phyloP scores from a whole-genome alignment of 2,113 vertebrate genomes.

The Raja brachyura region DNA sequence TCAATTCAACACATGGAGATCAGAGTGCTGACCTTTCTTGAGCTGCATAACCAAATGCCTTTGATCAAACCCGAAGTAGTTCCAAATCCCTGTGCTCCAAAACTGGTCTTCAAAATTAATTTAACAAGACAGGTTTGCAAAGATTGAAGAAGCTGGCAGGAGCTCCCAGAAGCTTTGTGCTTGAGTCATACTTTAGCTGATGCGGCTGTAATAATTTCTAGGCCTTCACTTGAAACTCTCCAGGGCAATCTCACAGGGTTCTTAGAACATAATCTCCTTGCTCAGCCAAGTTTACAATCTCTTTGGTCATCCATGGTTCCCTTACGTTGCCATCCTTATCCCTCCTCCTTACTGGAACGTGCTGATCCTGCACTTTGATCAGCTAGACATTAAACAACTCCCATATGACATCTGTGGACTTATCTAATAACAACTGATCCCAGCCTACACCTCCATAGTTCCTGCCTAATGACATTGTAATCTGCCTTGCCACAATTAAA shows the following conservation, averaged over 20 bases:
- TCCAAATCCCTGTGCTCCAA: neutral
- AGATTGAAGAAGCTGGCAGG: neutral
- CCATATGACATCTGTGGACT: too few relatives aligned
- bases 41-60: neutral
- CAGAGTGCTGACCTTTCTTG: neutral
- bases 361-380: too few relatives aligned
- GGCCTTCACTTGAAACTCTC: neutral
- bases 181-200: neutral
- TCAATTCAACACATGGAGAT: neutral
- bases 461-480: too few relatives aligned
- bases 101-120: neutral
- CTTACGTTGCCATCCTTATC: too few relatives aligned
- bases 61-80: slow-evolving; percentile 27
- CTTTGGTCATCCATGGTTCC: too few relatives aligned
- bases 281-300: too few relatives aligned
- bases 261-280: too few relatives aligned
- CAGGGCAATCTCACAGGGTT: neutral
- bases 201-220: neutral
- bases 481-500: too few relatives aligned
- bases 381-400: too few relatives aligned
- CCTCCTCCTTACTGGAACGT: too few relatives aligned
- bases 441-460: too few relatives aligned
- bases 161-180: neutral
- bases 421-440: too few relatives aligned
- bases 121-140: neutral